phyloP scores from a whole-genome alignment of 2,888 invertebrate genomes.

The Hirtodrosophila trivittata region DNA sequence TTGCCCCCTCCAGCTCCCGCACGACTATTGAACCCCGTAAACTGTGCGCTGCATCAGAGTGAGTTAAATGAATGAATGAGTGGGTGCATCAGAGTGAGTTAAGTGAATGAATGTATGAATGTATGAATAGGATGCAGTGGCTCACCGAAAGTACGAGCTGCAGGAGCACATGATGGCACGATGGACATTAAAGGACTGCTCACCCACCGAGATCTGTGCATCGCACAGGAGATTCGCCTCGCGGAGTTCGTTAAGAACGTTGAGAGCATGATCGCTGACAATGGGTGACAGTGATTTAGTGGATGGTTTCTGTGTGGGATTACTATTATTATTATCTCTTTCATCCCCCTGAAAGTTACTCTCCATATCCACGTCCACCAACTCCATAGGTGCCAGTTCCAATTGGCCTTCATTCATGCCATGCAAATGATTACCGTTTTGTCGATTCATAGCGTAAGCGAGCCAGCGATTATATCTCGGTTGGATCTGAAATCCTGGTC shows the following conservation, averaged over 20 bases:
- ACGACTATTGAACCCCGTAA: constrained; percentile 74
- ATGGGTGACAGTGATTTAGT: constrained; percentile 82
- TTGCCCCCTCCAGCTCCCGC: constrained; percentile 35
- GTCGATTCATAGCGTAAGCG: constrained; percentile 59
- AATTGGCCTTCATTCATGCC: constrained; percentile 62
- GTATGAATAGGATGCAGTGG: constrained; percentile 17
- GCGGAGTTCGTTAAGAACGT: constrained; percentile 92
- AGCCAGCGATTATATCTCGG: constrained; percentile 55
- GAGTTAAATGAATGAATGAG: background rate
- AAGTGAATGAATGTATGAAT: background rate
- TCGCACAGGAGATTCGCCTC: constrained; percentile 94
- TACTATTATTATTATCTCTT: constrained; percentile 21
- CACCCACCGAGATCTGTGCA: constrained; percentile 92
- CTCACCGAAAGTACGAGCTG: constrained; percentile 94
- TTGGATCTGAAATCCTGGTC: constrained; percentile 54
- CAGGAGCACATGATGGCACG: constrained; percentile 93
- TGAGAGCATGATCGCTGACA: constrained; percentile 93
- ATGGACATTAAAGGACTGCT: constrained; percentile 94
- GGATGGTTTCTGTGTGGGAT: constrained; percentile 33
- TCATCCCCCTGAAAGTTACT: constrained; percentile 31
- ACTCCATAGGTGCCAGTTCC: constrained; percentile 27
- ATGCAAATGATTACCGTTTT: constrained; percentile 57
- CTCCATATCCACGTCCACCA: constrained; percentile 48
- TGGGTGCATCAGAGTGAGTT: background rate
- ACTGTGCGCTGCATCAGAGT: constrained; percentile 72